phyloP scores from a whole-genome alignment of 2,797 vertebrate genomes.

The Iguana delicatissima region DNA sequence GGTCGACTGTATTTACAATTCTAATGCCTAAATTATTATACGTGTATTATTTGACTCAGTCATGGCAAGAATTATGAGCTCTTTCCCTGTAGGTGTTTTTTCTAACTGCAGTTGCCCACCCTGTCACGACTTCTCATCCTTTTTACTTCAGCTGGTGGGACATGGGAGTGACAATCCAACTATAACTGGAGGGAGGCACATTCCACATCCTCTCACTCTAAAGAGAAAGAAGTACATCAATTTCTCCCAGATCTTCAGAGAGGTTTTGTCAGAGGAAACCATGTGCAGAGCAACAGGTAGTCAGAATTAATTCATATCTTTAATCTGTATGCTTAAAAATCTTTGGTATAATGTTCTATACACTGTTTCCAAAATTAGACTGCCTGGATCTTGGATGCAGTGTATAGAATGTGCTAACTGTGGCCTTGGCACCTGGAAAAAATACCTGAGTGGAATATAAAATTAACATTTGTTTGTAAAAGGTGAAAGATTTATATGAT shows the following conservation, averaged over 20 bases:
- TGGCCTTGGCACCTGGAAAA: neutral
- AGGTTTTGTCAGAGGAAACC: neutral
- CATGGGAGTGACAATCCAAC: neutral
- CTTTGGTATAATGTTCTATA: neutral
- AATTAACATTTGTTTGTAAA: too few species aligned
- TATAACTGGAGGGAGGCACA: too few species aligned
- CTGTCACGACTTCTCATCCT: neutral
- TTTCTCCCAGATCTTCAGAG: neutral
- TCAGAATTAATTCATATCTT: neutral
- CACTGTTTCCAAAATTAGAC: too few species aligned
- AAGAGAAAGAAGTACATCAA: neutral
- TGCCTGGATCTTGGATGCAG: neutral
- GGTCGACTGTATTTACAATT: neutral
- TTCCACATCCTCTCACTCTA: too few species aligned
- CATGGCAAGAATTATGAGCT: neutral
- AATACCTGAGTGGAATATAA: neutral
- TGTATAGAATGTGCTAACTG: neutral
- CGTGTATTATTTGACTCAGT: too few species aligned
- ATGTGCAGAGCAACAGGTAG: neutral
- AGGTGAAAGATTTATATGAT: too few species aligned
- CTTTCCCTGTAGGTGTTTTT: neutral
- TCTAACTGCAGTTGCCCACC: neutral
- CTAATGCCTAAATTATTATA: neutral
- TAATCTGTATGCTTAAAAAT: neutral
- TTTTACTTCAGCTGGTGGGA: neutral